Percentiles rank a stretch among this genome's conserved stretches.
Evolutionary conservation across 2,888 invertebrate species (phyloP).

Genomic region (Calameuta idolon): DNA sequence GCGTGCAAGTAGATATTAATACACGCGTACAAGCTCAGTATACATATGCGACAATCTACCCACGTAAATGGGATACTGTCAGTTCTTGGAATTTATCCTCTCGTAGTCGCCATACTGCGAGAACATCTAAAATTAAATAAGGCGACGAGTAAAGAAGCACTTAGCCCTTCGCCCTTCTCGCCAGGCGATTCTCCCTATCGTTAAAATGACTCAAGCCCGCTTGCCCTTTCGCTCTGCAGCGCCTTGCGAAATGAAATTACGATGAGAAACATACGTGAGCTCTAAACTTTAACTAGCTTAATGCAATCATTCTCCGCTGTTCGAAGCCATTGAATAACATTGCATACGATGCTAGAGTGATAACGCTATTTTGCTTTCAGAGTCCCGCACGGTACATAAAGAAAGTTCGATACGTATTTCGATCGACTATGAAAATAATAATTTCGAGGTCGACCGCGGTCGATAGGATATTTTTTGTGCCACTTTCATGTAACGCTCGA

Average conservation of each 20-base stretch:
- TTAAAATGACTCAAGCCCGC: too few relatives aligned
- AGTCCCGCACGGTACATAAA: neutral
- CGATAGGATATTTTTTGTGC: neutral
- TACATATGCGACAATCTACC: too few relatives aligned
- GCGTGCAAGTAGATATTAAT: too few relatives aligned
- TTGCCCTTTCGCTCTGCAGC: neutral
- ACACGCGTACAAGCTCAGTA: too few relatives aligned
- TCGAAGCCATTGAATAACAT: neutral
- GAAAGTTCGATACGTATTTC: neutral
- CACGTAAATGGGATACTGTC: too few relatives aligned
- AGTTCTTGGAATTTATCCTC: too few relatives aligned
- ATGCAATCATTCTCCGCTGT: neutral
- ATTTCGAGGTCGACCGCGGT: neutral
- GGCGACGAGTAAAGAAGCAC: too few relatives aligned
- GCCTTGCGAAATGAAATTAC: neutral
- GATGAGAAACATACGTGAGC: neutral
- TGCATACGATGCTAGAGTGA: neutral
- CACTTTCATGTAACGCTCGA: neutral
- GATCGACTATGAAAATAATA: neutral
- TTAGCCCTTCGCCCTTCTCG: too few relatives aligned
- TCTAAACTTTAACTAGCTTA: neutral
- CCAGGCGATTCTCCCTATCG: too few relatives aligned
- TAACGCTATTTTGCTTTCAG: neutral
- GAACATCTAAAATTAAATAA: too few relatives aligned
- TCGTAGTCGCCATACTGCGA: too few relatives aligned